phyloP scores from a whole-genome alignment of 2,888 invertebrate genomes.

The Quadroppia sp. region DNA sequence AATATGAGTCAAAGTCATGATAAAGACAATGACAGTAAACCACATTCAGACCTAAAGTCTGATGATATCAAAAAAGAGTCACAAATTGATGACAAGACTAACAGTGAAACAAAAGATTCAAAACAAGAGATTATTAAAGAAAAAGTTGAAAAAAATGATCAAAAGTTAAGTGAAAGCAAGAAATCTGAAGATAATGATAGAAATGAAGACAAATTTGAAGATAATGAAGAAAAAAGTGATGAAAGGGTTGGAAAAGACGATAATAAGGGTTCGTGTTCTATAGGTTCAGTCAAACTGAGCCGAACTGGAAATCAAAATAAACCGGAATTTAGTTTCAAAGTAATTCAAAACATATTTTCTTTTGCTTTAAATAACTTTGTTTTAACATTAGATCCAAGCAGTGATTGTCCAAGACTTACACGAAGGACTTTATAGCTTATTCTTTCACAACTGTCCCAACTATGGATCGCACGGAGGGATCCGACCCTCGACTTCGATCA shows the following conservation, averaged over 20 bases:
- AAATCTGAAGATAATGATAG: background rate
- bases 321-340: constrained; percentile 1
- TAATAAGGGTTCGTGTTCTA: background rate
- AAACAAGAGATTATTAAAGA: background rate
- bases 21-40: background rate
- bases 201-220: background rate
- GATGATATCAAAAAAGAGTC: background rate
- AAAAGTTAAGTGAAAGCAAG: background rate
- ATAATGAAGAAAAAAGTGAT: background rate
- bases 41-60: background rate
- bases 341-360: background rate
- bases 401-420: constrained; percentile 69
- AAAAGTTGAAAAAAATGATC: background rate
- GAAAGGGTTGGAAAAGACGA: background rate
- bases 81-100: background rate
- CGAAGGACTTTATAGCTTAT: constrained; percentile 88
- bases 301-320: constrained; percentile 5
- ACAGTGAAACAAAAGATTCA: background rate
- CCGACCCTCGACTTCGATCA: background rate
- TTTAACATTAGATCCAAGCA: constrained; percentile 66
- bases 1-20: background rate
- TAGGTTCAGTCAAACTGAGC: background rate
- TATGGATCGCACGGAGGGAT: constrained; percentile 13
- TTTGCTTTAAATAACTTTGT: background rate
- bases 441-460: constrained; percentile 78